These are phyloP conservation scores for Saguinus midas DNA, from an alignment of 2,113 vertebrate species.

Conservation along the genomic window DNA sequence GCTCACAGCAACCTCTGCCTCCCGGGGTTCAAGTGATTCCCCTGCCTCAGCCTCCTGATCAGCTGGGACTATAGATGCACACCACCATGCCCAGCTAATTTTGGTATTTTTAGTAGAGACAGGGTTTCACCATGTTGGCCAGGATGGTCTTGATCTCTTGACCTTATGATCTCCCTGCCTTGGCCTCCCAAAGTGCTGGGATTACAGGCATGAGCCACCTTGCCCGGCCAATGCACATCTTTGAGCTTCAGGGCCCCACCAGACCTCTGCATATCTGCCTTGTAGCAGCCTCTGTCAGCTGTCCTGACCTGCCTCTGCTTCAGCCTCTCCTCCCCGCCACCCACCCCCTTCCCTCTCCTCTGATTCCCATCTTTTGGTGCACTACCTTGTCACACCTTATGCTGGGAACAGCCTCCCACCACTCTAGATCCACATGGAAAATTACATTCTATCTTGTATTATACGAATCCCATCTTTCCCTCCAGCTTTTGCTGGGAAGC, in stretches of 20 bases:
- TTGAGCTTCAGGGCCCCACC: not conserved
- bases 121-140: no score
- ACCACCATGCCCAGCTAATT: no score
- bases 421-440: not conserved
- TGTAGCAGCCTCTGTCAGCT: not conserved
- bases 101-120: no score
- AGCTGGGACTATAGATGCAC: no score
- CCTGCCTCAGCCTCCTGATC: no score
- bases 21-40: no score
- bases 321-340: not conserved
- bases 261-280: not conserved
- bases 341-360: not conserved
- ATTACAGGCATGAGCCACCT: no score
- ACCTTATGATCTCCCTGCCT: no score
- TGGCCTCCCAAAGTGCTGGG: no score
- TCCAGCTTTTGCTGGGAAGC: not conserved
- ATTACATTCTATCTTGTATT: not conserved
- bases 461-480: not conserved
- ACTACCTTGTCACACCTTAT: not conserved
- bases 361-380: not conserved
- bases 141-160: no score
- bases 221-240: no score
- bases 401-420: not conserved
- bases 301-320: not conserved
- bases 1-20: no score